Base-by-base conservation (phyloP, 2,797 vertebrate genomes). In the Rhadinocentrus ornatus region DNA sequence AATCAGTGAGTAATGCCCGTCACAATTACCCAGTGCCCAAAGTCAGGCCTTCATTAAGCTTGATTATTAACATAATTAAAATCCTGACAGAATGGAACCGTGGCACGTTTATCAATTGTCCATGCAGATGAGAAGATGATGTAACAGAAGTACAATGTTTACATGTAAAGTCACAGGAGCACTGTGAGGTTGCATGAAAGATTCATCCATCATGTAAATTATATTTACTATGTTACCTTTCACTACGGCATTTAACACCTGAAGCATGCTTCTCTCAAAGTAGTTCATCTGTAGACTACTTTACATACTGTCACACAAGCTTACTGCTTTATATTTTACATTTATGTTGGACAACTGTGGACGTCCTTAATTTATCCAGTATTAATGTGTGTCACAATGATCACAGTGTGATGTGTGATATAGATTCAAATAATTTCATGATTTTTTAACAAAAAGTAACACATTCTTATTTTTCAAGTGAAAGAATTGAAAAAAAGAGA, bases 1-100 rank as follows among this genome's bases (percentile, higher is more conserved):
- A 54, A 46, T 55, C 2, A 0, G 29, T 26, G 50, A 65, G 22
- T 6, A 65, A 24, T 59, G 62, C 50, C 54, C 62, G 15, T 72
- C 46, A 52, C 34, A 59, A 59, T 60, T 66, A 66, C 20, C 26
- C 13, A 39, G 22, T 18, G 32, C 32, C 27, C 24, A 32, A 58
- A 58, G 34, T 26, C 34, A 65, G 34, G 26, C 55, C 46, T 72
- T 52, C 46, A 53, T 46, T 41, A 37, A n/a, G 15, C 10, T 58
- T 65, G 13, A 52, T 52, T 56, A 27, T 27, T 53, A 53, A 27
- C 26, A 58, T 58, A 31, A 64, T 41, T 59, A 32, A 34, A 44
- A 59, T 68, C 22, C 7, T 58, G 2, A 22, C n/a, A 11, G 48
- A 20, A 10, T 22, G 48, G 10, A 24, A 50, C 6, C 48, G 4